Base-by-base conservation (phyloP, 2,113 vertebrate genomes). In the Hippocampus guttulatus region DNA sequence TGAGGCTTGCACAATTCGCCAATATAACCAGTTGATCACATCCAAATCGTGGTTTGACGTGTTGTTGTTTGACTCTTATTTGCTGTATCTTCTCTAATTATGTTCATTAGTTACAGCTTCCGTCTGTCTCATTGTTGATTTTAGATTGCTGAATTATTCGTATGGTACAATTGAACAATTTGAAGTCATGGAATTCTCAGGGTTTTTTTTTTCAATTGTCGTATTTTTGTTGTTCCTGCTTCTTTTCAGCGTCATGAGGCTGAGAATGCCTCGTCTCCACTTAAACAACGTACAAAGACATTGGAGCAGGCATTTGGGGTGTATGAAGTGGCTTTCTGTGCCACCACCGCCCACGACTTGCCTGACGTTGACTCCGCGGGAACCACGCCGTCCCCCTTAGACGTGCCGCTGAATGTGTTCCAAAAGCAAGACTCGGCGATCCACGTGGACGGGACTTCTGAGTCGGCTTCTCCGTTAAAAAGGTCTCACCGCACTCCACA, bases 391-490 rank as follows among this genome's bases (percentile, higher is more conserved):
- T 61, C 64, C n/a, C 58, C 81, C 15, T 47, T 75, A 2, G 78
- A 71, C 0, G 15, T 7, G 21, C 33, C 74, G 0, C 58, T 49
- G 69, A 80, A 75, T 38, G 49, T 76, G 61, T 86, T 83, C 11
- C 79, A 80, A 71, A 87, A 83, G 49, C 87, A 86, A 69, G 85
- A 82, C 77, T 84, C 81, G 0, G 71, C 82, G 5, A 77, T 82
- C 67, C 79, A 83, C 64, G 71, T 75, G 66, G 86, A 84, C 70
- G 80, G 76, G 10, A 2, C 75, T 18, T 74, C 86, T 1, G 45
- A 33, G 58, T 30, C 58, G 1, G 43, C 76, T 40, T 84, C 85
- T 18, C 77, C 68, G 0, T 21, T 71, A 1, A 91, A 89, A 78
- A 79, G 82, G 77, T 74, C 76, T n/a, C 85, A 89, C 16, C 76